phyloP scores from a whole-genome alignment of 2,888 invertebrate genomes.

The Hybos culiciformis region DNA sequence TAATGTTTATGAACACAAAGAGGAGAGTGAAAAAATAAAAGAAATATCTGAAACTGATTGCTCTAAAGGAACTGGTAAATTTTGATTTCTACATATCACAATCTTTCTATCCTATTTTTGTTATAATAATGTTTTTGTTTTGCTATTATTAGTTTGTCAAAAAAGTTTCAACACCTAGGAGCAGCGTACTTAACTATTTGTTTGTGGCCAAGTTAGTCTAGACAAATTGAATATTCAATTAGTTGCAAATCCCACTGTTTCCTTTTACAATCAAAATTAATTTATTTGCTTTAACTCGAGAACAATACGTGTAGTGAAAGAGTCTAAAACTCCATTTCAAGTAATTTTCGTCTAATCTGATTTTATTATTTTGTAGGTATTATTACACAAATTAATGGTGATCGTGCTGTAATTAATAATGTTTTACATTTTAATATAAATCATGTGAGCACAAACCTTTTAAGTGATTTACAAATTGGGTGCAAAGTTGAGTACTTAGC shows the following conservation, averaged over 20 bases:
- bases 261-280: too few species aligned
- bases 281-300: too few species aligned
- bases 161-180: too few species aligned
- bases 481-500: slow-evolving; percentile 43
- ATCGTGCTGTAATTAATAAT: slow-evolving; percentile 46
- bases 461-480: slow-evolving; percentile 36
- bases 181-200: too few species aligned
- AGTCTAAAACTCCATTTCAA: too few species aligned
- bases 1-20: neutral
- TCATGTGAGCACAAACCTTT: slow-evolving; percentile 15
- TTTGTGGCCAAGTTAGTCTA: too few species aligned
- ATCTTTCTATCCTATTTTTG: too few species aligned
- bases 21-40: neutral
- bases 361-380: slow-evolving; percentile 36
- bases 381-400: slow-evolving; percentile 41
- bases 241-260: too few species aligned
- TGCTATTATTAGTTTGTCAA: too few species aligned
- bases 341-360: neutral
- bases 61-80: slow-evolving; percentile 21
- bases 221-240: too few species aligned
- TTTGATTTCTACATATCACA: neutral
- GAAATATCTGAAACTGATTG: slow-evolving; percentile 14
- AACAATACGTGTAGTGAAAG: too few species aligned
- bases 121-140: too few species aligned
- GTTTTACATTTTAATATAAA: slow-evolving; percentile 39